phyloP scores from a whole-genome alignment of 2,113 vertebrate genomes.

The Odobenus rosmarus region DNA sequence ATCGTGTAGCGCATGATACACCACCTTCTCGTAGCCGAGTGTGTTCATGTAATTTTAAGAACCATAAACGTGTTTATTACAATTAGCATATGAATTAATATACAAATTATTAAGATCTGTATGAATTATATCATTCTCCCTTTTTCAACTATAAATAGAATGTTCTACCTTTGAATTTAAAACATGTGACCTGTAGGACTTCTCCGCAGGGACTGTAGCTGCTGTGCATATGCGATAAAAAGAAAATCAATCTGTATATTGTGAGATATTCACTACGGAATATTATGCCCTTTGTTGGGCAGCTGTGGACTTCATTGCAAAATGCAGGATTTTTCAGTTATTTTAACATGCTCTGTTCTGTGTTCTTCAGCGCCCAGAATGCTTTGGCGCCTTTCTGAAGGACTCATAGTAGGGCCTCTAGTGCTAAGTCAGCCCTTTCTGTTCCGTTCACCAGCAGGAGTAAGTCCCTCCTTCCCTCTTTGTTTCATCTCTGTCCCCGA shows the following conservation, averaged over 20 bases:
- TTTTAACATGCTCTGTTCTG: not conserved
- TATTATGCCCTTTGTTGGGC: not conserved
- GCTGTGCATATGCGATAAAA: no score
- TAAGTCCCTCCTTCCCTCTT: not conserved
- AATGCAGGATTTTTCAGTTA: not conserved
- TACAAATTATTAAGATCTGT: not conserved
- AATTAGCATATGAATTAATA: not conserved
- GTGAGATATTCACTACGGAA: not conserved
- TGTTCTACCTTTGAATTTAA: not conserved
- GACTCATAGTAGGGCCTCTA: not conserved
- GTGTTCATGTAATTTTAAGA: not conserved
- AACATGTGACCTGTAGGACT: not conserved
- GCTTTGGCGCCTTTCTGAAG: not conserved
- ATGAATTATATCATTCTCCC: not conserved
- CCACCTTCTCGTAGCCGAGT: not conserved
- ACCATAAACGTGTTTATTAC: not conserved
- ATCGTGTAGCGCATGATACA: not conserved
- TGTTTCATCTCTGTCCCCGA: not conserved
- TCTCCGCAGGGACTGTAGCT: not conserved
- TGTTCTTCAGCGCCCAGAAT: not conserved
- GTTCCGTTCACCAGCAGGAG: not conserved
- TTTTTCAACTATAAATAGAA: not conserved
- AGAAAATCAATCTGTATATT: not conserved
- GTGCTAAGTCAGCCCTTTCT: not conserved
- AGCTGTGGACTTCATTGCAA: not conserved